A percentile compares a stretch with the other conserved stretches of the same genome.
Conservation (phyloP, 2,888 invertebrate species). For the Hymenopus coronatus region DNA sequence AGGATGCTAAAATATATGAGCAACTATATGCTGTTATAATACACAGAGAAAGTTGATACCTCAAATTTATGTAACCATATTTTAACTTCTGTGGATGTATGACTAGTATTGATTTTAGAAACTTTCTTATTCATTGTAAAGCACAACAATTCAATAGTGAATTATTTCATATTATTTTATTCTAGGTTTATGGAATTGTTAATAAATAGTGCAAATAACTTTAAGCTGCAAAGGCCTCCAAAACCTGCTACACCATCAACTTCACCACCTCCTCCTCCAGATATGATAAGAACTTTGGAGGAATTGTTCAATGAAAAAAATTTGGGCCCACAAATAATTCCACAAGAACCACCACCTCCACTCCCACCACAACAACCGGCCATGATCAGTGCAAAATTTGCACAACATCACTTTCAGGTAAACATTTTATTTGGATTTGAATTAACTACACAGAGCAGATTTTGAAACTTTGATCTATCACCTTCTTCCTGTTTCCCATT, state of each 20-base stretch:
- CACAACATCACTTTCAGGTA: background rate
- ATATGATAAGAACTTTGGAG: conserved; percentile 33
- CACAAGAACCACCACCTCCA: background rate
- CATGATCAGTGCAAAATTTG: background rate
- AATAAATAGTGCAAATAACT: conserved; percentile 35
- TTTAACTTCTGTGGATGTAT: too few species aligned
- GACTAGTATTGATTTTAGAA: too few species aligned
- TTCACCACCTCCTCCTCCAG: conserved; percentile 32
- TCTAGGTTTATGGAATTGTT: conserved; percentile 33
- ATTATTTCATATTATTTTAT: background rate
- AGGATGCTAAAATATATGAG: too few species aligned
- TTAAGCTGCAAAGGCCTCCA: conserved; percentile 36
- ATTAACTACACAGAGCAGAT: too few species aligned
- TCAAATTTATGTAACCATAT: too few species aligned
- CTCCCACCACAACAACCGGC: background rate
- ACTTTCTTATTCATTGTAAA: too few species aligned
- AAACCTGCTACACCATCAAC: conserved; percentile 30
- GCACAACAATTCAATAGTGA: too few species aligned
- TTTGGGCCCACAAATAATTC: conserved; percentile 22
- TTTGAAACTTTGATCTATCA: too few species aligned
- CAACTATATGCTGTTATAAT: too few species aligned
- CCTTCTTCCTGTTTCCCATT: too few species aligned
- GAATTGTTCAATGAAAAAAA: conserved; percentile 36
- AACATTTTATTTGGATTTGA: background rate
- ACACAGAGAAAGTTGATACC: too few species aligned